Evolutionary conservation across 2,113 vertebrate species (phyloP).

Genomic region (Tupaia chinensis): DNA sequence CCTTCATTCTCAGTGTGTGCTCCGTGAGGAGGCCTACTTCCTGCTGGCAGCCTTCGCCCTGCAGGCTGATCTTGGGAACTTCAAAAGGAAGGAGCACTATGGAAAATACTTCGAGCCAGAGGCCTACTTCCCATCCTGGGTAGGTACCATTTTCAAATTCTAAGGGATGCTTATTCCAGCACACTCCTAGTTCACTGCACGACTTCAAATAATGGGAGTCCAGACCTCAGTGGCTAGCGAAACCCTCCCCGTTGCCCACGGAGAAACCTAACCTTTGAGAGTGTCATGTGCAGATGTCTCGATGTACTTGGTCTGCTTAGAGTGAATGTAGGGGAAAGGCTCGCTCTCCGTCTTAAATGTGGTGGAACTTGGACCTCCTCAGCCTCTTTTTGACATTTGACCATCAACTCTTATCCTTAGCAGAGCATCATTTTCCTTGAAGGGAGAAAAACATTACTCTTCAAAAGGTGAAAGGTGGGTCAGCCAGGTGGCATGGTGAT

Average conservation of each 20-base stretch:
- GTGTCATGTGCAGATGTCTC: background rate
- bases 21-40: slow-evolving; percentile 97
- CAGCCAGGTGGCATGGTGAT: too few species aligned
- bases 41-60: slow-evolving; percentile 97
- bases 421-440: background rate
- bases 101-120: slow-evolving; percentile 98
- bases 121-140: slow-evolving; percentile 98
- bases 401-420: background rate
- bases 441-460: background rate
- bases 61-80: slow-evolving; percentile 98
- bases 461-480: slow-evolving; percentile 6
- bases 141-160: slow-evolving; percentile 80
- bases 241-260: background rate
- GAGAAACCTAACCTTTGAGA: background rate
- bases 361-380: background rate
- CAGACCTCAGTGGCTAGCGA: background rate
- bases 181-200: background rate
- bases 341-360: background rate
- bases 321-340: background rate
- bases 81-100: slow-evolving; percentile 97
- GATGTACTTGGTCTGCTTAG: accelerated
- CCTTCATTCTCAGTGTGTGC: slow-evolving; percentile 95
- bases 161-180: background rate
- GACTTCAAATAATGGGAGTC: background rate
- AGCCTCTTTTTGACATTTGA: background rate